Evolutionary conservation across 2,113 vertebrate genomes (phyloP).

Genomic region (Campylomormyrus numenius): DNA sequence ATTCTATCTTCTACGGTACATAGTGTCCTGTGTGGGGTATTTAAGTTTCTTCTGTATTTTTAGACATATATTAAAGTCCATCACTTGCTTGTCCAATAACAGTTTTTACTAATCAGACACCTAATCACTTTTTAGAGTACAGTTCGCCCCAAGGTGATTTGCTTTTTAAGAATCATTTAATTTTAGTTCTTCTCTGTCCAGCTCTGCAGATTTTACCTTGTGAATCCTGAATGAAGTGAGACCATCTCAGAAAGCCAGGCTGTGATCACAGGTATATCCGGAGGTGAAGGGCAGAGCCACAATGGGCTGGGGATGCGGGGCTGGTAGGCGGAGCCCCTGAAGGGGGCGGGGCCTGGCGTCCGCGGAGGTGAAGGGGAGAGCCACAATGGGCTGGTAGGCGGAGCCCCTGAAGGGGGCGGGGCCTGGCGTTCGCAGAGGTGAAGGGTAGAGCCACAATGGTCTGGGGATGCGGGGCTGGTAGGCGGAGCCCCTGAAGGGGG

Average conservation of each 20-base stretch:
- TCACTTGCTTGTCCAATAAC: not conserved
- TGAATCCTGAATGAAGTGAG: no score
- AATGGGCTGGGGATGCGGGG: no score
- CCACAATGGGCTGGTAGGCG: no score
- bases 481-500: not conserved
- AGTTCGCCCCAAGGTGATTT: not conserved
- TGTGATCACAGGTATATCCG: not conserved
- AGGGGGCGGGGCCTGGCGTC: not conserved
- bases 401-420: not conserved
- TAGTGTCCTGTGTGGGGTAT: not conserved
- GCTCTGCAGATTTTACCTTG: not conserved
- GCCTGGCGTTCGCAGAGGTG: not conserved
- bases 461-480: not conserved
- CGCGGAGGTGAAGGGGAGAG: not conserved
- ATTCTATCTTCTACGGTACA: not conserved
- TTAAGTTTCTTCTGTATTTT: not conserved
- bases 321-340: not conserved
- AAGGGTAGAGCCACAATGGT: not conserved
- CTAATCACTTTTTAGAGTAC: not conserved
- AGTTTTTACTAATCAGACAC: not conserved
- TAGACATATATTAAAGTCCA: conserved; percentile 3
- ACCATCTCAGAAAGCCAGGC: not conserved
- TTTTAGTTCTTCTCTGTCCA: not conserved
- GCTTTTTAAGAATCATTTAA: not conserved
- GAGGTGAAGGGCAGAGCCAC: not conserved